A percentile compares a stretch with the other conserved stretches of the same genome.
phyloP scores from a whole-genome alignment of 2,797 vertebrate species.

The Mus spretus region DNA sequence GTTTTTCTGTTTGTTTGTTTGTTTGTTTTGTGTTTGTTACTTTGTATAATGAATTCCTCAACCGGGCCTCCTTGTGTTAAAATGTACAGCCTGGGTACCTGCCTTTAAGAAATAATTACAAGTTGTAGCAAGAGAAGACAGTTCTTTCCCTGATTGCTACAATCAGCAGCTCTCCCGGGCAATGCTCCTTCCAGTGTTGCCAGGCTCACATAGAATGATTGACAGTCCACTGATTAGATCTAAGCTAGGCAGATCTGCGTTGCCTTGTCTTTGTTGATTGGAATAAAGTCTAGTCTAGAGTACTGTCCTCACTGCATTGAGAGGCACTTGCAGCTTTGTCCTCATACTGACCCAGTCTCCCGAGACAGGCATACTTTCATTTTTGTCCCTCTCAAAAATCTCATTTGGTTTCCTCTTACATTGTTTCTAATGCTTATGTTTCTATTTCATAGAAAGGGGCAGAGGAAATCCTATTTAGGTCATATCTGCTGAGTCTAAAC shows the following conservation, averaged over 20 bases:
- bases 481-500: neutral
- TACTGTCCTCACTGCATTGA: neutral
- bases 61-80: too few species aligned
- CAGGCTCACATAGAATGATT: neutral
- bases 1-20: neutral
- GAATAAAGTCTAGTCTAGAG: neutral
- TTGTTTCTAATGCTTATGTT: neutral
- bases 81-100: neutral
- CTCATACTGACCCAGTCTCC: neutral
- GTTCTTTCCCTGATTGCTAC: neutral
- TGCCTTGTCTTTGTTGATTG: neutral
- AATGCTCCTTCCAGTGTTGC: neutral
- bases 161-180: neutral
- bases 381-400: neutral
- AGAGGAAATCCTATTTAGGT: neutral
- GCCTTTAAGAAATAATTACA: neutral
- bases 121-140: neutral
- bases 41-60: neutral
- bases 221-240: neutral
- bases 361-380: neutral
- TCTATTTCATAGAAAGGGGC: neutral
- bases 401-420: neutral
- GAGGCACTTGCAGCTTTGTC: neutral
- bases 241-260: neutral
- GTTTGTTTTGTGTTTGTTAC: neutral